These are phyloP conservation scores for Pseudochirops corinnae DNA, from an alignment of 2,797 vertebrate species.

Conservation along the genomic window DNA sequence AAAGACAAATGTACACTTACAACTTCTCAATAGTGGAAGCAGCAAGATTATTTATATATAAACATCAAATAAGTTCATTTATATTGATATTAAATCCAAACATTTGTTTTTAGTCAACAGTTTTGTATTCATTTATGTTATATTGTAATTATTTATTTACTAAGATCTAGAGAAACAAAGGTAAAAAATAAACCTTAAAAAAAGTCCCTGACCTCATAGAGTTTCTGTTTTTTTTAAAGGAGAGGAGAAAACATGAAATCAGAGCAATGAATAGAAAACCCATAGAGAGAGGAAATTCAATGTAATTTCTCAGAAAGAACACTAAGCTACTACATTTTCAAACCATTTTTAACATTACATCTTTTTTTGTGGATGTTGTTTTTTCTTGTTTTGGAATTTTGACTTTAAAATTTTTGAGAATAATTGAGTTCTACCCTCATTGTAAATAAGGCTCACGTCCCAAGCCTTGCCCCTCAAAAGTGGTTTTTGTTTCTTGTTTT, in stretches of 20 bases:
- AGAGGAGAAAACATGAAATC: not conserved
- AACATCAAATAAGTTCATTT: slow-evolving; percentile 21
- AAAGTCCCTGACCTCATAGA: not conserved
- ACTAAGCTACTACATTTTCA: not conserved
- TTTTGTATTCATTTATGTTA: not conserved
- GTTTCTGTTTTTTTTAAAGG: not conserved
- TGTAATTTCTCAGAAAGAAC: not conserved
- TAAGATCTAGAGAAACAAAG: not conserved
- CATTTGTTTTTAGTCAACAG: slow-evolving; percentile 6
- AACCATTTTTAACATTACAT: not conserved
- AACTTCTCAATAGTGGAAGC: slow-evolving; percentile 39
- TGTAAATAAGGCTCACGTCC: slow-evolving; percentile 25
- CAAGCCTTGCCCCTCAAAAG: not conserved
- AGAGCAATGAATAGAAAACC: not conserved
- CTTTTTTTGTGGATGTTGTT: not conserved
- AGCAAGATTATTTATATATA: slow-evolving; percentile 7
- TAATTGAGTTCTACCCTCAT: slow-evolving; percentile 5
- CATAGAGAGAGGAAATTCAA: not conserved
- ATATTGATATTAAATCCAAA: not conserved
- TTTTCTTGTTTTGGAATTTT: slow-evolving; percentile 10
- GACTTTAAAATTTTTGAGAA: not conserved
- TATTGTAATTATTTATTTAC: not conserved
- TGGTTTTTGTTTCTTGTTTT: not conserved
- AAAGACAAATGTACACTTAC: slow-evolving; percentile 3
- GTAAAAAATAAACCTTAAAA: not conserved